These are phyloP conservation scores for Etia nguti DNA, from an alignment of 2,113 vertebrate genomes.

Conservation along the genomic window DNA sequence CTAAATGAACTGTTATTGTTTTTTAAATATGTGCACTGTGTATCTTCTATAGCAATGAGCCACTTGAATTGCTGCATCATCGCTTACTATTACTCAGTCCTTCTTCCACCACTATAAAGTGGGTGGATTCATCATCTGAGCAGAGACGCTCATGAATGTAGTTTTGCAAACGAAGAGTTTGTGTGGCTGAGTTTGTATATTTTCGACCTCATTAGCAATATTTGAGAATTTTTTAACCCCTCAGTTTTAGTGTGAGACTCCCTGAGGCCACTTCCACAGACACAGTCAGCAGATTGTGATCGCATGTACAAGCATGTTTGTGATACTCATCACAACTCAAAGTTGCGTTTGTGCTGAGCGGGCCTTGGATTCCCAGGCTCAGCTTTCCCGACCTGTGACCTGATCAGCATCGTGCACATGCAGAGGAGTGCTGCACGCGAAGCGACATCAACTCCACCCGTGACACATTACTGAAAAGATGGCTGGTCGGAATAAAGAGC, in stretches of 20 bases:
- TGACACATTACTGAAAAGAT: neutral
- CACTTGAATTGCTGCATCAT: neutral
- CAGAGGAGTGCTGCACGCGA: neutral
- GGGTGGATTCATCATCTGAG: neutral
- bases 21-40: neutral
- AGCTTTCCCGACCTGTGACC: constrained; percentile 18
- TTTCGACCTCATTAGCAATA: constrained; percentile 29
- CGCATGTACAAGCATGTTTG: constrained; percentile 63
- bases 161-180: neutral
- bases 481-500: neutral
- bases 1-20: neutral
- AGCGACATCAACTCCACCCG: neutral
- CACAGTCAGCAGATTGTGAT: constrained; percentile 60
- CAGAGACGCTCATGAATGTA: neutral
- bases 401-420: constrained; percentile 25
- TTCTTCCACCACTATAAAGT: neutral
- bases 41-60: neutral
- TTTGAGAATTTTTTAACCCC: constrained; percentile 7
- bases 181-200: neutral
- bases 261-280: constrained; percentile 28
- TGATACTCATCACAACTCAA: constrained; percentile 61
- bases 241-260: constrained; percentile 20
- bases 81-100: neutral
- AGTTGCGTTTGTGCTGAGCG: constrained; percentile 24
- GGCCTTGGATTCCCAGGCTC: constrained; percentile 41